These are phyloP conservation scores for Lepidurus couesii DNA, from an alignment of 1,140 invertebrate species.

Conservation along the genomic window DNA sequence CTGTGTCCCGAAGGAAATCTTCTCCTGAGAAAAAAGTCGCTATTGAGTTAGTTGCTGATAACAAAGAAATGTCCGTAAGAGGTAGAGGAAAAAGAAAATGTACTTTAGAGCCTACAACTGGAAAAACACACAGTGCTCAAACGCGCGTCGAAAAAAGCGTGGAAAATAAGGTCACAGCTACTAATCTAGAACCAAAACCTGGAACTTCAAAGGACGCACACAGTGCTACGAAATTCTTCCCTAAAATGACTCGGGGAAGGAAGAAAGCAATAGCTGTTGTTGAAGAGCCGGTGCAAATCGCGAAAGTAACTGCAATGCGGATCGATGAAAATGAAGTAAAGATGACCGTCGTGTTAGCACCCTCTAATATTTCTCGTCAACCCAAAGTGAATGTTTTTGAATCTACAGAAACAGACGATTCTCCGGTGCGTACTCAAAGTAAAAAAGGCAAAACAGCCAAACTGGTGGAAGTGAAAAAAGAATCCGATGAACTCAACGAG, in stretches of 20 bases:
- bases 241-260: neutral
- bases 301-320: neutral
- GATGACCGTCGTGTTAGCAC: neutral
- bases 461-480: neutral
- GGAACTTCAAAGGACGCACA: neutral
- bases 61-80: too few species aligned
- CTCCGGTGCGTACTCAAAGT: neutral
- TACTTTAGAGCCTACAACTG: neutral
- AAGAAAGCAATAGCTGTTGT: neutral
- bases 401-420: neutral
- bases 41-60: too few species aligned
- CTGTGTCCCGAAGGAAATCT: too few species aligned
- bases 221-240: neutral
- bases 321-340: neutral
- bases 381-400: neutral
- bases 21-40: too few species aligned
- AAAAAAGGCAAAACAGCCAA: neutral
- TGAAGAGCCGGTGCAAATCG: neutral
- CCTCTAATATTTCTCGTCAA: neutral
- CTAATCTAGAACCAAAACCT: neutral
- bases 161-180: neutral
- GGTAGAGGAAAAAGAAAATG: neutral
- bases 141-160: neutral
- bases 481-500: neutral
- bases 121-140: neutral